A percentile compares a stretch with the other conserved stretches of the same genome.
phyloP scores from a whole-genome alignment of 2,888 invertebrate species.

The Catocala nupta region DNA sequence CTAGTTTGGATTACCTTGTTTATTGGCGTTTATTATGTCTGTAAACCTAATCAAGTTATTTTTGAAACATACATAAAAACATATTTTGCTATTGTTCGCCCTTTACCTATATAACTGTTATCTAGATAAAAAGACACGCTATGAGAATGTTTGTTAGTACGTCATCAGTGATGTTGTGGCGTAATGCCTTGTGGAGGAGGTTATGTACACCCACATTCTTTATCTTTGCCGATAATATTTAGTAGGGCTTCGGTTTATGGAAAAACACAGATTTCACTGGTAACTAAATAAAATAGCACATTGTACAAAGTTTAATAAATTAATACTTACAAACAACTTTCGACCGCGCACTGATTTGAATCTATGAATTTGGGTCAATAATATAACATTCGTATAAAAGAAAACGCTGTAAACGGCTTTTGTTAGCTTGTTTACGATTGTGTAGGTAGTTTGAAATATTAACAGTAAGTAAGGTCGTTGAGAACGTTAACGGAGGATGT shows the following conservation, averaged over 20 bases:
- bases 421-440: constrained; percentile 8
- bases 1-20: no score
- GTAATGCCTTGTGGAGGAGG: constrained; percentile 42
- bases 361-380: constrained; percentile 6
- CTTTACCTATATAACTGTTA: constrained; percentile 34
- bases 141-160: constrained; percentile 39
- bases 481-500: constrained; percentile 30
- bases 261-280: constrained; percentile 46
- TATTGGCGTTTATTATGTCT: no score
- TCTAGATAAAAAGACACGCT: constrained; percentile 31
- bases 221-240: constrained; percentile 45
- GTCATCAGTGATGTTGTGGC: constrained; percentile 49
- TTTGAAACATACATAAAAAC: neutral
- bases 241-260: constrained; percentile 31
- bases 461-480: constrained; percentile 20
- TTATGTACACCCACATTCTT: constrained; percentile 47
- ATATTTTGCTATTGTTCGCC: constrained; percentile 19
- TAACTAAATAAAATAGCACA: constrained; percentile 26
- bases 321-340: neutral
- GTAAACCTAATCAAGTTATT: no score
- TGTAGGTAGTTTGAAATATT: constrained; percentile 13
- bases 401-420: constrained; percentile 14
- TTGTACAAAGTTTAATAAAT: neutral
- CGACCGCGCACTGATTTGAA: neutral
- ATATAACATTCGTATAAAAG: constrained; percentile 4